These are phyloP conservation scores for Athripsodes cinereus DNA, from an alignment of 2,888 invertebrate species.

Conservation along the genomic window DNA sequence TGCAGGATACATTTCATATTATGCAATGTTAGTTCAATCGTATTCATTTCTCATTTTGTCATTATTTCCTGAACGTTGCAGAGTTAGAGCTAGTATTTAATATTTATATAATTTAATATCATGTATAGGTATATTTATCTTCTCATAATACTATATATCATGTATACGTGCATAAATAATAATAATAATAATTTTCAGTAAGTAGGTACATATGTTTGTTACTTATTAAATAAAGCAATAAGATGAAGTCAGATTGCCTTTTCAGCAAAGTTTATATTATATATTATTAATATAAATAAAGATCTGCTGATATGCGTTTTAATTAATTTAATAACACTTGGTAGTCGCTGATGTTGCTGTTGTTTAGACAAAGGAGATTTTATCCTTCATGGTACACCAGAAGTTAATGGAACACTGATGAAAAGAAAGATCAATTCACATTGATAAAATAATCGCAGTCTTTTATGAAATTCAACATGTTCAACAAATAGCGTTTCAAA, in stretches of 20 bases:
- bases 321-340: conserved; percentile 19
- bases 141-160: too few species aligned
- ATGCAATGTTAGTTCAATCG: too few species aligned
- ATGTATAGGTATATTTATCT: too few species aligned
- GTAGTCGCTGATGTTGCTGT: conserved; percentile 2
- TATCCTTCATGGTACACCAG: conserved; percentile 11
- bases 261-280: not conserved
- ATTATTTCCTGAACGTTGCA: too few species aligned
- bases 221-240: not conserved
- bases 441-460: conserved; percentile 1
- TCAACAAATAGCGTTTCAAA: not conserved
- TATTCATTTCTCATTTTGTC: too few species aligned
- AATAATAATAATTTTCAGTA: too few species aligned
- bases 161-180: too few species aligned
- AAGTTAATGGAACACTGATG: conserved; percentile 13
- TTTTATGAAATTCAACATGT: not conserved
- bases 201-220: too few species aligned
- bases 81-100: too few species aligned
- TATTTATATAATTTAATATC: too few species aligned
- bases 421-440: conserved; percentile 9
- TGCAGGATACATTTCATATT: too few species aligned
- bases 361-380: conserved; percentile 17
- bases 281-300: conserved; percentile 2
- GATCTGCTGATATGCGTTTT: conserved; percentile 11
- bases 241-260: not conserved